Conservation (phyloP, 2,888 invertebrate genomes). For the Drosophila macrospina region DNA sequence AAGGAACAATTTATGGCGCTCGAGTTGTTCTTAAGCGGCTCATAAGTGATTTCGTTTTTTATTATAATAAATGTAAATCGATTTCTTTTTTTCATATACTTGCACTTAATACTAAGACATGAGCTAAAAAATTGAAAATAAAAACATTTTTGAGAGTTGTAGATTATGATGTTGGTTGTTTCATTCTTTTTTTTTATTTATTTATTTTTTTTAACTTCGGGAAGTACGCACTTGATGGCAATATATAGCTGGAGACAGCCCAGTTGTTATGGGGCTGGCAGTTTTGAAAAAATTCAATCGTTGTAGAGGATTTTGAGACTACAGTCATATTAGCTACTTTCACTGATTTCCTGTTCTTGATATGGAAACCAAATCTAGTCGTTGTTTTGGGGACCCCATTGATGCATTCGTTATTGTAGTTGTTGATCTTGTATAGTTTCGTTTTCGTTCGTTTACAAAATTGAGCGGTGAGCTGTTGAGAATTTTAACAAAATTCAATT, state of each 20-base stretch:
- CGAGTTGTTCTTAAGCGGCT: conserved; percentile 46
- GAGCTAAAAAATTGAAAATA: conserved; percentile 60
- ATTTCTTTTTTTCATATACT: conserved; percentile 74
- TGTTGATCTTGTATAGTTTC: conserved; percentile 57
- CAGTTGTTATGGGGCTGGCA: conserved; percentile 43
- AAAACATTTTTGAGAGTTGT: conserved; percentile 57
- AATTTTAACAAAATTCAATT: not conserved
- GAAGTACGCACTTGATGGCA: conserved; percentile 70
- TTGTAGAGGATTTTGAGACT: conserved; percentile 70
- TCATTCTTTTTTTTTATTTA: conserved; percentile 23
- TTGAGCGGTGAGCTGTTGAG: conserved; percentile 77
- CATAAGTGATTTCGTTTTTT: conserved; percentile 65
- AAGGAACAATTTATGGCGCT: conserved; percentile 80
- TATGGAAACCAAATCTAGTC: conserved; percentile 46
- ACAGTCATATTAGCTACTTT: conserved; percentile 56
- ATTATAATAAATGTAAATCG: conserved; percentile 84
- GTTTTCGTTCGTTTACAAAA: conserved; percentile 79
- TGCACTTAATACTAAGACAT: conserved; percentile 72
- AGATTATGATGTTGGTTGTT: conserved; percentile 35
- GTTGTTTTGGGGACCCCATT: conserved; percentile 65
- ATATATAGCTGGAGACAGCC: conserved; percentile 43
- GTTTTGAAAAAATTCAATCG: conserved; percentile 80
- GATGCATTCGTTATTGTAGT: conserved; percentile 70
- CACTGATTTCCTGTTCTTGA: conserved; percentile 43
- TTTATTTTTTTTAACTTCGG: conserved; percentile 55